Conservation (phyloP, 2,113 vertebrate genomes). For the Cyprinodon variegatus region DNA sequence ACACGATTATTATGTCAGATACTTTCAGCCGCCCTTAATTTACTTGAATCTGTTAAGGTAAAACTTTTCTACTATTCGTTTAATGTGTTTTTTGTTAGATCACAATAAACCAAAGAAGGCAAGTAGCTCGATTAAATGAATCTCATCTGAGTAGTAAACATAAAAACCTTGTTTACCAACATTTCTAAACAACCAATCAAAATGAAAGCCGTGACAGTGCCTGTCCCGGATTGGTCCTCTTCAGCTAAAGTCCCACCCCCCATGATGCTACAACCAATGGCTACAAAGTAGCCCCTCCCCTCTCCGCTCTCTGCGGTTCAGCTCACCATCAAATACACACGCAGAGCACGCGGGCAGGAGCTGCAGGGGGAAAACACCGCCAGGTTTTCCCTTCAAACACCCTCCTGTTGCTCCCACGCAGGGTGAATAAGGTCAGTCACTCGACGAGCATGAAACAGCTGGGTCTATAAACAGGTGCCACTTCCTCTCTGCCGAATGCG, state of each 20-base stretch:
- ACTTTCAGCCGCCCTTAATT: no score
- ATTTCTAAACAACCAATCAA: conserved; percentile 7
- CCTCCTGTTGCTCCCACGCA: neutral
- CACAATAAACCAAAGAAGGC: neutral
- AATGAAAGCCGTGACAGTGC: neutral
- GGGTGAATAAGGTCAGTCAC: neutral
- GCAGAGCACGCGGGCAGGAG: conserved; percentile 20
- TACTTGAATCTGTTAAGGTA: no score
- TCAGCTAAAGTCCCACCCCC: conserved; percentile 21
- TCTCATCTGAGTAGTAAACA: neutral
- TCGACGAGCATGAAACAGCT: neutral
- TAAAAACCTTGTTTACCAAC: neutral
- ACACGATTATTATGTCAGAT: no score
- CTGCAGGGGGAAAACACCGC: conserved; percentile 5
- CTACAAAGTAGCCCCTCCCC: conserved; percentile 31
- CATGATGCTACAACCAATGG: conserved; percentile 17
- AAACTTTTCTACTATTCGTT: no score
- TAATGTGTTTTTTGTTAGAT: no score
- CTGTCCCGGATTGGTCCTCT: conserved; percentile 42
- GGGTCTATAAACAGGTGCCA: conserved; percentile 32
- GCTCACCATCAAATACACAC: conserved; percentile 16
- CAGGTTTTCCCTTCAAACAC: conserved; percentile 23
- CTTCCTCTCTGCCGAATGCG: conserved; percentile 37
- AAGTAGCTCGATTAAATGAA: neutral
- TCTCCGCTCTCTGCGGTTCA: conserved; percentile 48